A percentile compares a stretch with the other conserved stretches of the same genome.
Conservation (phyloP, 2,888 invertebrate species). For the Diloba caeruleocephala region DNA sequence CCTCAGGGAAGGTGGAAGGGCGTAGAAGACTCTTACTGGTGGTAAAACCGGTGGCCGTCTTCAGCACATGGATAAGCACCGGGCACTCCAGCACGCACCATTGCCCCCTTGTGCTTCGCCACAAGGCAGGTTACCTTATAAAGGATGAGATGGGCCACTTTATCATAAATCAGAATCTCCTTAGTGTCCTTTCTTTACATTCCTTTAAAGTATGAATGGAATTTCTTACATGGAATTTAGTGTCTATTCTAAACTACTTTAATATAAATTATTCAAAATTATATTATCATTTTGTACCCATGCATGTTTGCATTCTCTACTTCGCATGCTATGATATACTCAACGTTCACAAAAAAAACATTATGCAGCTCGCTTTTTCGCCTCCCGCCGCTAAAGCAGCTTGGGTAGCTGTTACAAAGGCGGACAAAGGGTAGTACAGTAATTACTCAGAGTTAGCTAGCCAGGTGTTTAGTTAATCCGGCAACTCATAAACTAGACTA, state of each 20-base stretch:
- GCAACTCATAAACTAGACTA: background rate
- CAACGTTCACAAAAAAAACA: background rate
- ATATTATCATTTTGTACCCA: slow-evolving; percentile 4
- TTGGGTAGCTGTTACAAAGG: slow-evolving; percentile 18
- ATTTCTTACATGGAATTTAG: background rate
- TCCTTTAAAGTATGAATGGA: background rate
- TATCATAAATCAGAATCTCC: too few species aligned
- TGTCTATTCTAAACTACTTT: background rate
- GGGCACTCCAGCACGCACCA: too few species aligned
- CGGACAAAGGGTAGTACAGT: slow-evolving; percentile 5
- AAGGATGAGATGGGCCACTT: too few species aligned
- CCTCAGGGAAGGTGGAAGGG: too few species aligned
- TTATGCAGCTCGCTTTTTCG: slow-evolving; percentile 14
- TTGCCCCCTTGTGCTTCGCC: too few species aligned
- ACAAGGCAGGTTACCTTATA: too few species aligned
- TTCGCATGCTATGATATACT: slow-evolving; percentile 2
- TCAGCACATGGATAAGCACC: too few species aligned
- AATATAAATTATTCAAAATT: slow-evolving; percentile 16
- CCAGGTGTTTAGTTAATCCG: slow-evolving; percentile 12
- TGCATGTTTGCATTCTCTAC: slow-evolving; percentile 2
- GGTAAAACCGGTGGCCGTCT: too few species aligned
- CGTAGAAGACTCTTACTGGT: too few species aligned
- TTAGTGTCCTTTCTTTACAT: too few species aligned
- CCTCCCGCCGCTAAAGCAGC: background rate
- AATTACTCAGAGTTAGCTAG: slow-evolving; percentile 8